Evolutionary conservation across 2,888 invertebrate species (phyloP).

Genomic region (Neoascia interrupta): DNA sequence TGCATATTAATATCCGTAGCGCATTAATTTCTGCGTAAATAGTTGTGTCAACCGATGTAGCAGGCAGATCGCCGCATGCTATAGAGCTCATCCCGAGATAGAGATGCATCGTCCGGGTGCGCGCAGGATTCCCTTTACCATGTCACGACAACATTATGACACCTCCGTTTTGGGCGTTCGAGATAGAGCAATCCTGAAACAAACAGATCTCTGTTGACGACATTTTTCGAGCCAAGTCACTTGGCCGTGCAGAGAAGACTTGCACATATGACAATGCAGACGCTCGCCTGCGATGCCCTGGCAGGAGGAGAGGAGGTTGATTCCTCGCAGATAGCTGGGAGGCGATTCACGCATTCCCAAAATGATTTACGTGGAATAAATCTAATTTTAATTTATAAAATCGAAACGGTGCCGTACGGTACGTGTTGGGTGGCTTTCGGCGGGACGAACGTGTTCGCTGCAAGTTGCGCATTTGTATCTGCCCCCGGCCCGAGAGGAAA

Average conservation of each 20-base stretch:
- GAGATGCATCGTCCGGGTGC: constrained; percentile 49
- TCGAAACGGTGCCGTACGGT: constrained; percentile 72
- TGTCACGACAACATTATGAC: constrained; percentile 60
- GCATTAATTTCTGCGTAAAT: constrained; percentile 69
- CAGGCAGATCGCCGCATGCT: constrained; percentile 35
- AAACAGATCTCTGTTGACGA: constrained; percentile 68
- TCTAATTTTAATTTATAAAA: constrained; percentile 77
- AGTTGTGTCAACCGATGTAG: constrained; percentile 65
- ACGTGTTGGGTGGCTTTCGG: constrained; percentile 70
- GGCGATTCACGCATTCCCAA: constrained; percentile 65
- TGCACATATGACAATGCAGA: background rate
- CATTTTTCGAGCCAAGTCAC: constrained; percentile 49
- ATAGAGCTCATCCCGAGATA: constrained; percentile 30
- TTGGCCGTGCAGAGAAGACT: background rate
- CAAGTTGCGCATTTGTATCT: constrained; percentile 62
- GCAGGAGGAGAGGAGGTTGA: constrained; percentile 1
- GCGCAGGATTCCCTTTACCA: constrained; percentile 26
- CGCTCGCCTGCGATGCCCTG: background rate
- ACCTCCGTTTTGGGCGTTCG: constrained; percentile 54
- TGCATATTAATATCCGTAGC: constrained; percentile 70
- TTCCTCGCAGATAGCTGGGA: constrained; percentile 36
- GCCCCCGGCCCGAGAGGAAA: constrained; percentile 60
- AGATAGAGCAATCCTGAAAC: constrained; percentile 43
- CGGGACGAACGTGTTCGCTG: constrained; percentile 50
- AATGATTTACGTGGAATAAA: constrained; percentile 77